These are phyloP conservation scores for Stegastes partitus DNA, from an alignment of 2,113 vertebrate species.

Conservation along the genomic window DNA sequence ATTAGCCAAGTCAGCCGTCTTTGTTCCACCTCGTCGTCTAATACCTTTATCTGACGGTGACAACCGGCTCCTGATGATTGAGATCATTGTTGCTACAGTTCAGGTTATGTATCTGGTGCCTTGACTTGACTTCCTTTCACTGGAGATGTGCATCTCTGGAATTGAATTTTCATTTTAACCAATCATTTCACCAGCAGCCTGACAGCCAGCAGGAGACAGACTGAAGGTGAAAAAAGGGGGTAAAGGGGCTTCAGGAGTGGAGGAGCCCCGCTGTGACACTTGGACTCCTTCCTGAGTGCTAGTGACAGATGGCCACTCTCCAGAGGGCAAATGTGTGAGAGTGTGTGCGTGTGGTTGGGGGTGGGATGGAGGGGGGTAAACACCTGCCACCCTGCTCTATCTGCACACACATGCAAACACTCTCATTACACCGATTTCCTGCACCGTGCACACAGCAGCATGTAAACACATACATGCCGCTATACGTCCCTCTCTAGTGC, in stretches of 20 bases:
- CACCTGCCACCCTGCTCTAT: conserved; percentile 40
- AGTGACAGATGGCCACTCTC: conserved; percentile 55
- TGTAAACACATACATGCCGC: conserved; percentile 7
- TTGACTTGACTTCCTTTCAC: too few relatives aligned
- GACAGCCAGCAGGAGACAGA: too few relatives aligned
- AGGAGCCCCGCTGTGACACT: conserved; percentile 30
- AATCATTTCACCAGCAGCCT: too few relatives aligned
- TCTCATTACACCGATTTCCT: conserved; percentile 31
- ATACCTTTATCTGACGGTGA: conserved; percentile 42
- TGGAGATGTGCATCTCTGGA: too few relatives aligned
- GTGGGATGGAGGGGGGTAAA: conserved; percentile 11
- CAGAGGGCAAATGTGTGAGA: conserved; percentile 10
- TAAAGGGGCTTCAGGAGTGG: too few relatives aligned
- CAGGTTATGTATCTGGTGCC: too few relatives aligned
- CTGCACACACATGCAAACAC: conserved; percentile 37
- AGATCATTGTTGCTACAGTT: too few relatives aligned
- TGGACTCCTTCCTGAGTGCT: conserved; percentile 38
- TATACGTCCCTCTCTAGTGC: neutral
- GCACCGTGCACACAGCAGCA: neutral
- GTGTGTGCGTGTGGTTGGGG: neutral
- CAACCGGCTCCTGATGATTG: neutral
- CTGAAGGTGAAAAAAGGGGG: neutral
- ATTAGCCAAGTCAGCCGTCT: conserved; percentile 76
- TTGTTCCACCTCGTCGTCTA: conserved; percentile 40
- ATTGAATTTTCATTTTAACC: too few relatives aligned